Conservation (phyloP, 2,113 vertebrate species). For the Pseudorhombus dupliciocellatus region DNA sequence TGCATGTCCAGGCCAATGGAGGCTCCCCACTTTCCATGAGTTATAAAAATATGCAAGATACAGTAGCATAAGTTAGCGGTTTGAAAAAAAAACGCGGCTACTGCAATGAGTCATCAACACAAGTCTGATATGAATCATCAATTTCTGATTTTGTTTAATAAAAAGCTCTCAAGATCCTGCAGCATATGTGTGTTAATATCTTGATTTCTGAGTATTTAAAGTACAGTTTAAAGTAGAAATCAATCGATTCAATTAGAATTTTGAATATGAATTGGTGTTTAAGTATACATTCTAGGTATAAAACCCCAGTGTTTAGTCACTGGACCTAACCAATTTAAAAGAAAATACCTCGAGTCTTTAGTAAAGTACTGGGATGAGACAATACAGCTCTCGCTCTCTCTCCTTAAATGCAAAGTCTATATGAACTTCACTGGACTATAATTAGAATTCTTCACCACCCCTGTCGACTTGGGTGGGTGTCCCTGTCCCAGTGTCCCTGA, state of each 20-base stretch:
- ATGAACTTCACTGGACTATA: conserved; percentile 10
- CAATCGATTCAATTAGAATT: too few relatives aligned
- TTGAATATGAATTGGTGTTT: neutral
- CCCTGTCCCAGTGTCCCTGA: conserved; percentile 27
- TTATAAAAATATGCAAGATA: neutral
- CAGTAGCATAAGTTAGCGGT: neutral
- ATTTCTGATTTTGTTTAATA: too few relatives aligned
- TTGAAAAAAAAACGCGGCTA: neutral
- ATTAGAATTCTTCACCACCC: neutral
- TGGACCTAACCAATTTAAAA: conserved; percentile 10
- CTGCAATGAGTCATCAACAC: too few relatives aligned
- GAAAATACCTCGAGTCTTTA: neutral
- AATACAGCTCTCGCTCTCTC: neutral
- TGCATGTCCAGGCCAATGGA: neutral
- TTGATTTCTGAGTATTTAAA: neutral
- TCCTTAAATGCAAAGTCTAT: conserved; percentile 20
- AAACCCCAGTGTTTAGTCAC: too few relatives aligned
- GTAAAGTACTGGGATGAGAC: conserved; percentile 1
- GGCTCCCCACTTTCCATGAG: neutral
- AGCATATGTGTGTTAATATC: too few relatives aligned
- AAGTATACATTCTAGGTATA: neutral
- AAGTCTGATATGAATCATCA: too few relatives aligned
- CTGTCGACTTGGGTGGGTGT: conserved; percentile 35
- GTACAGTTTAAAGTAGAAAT: neutral
- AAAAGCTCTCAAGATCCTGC: too few relatives aligned